phyloP scores from a whole-genome alignment of 2,888 invertebrate genomes.

The Ormyrus pomaceus region DNA sequence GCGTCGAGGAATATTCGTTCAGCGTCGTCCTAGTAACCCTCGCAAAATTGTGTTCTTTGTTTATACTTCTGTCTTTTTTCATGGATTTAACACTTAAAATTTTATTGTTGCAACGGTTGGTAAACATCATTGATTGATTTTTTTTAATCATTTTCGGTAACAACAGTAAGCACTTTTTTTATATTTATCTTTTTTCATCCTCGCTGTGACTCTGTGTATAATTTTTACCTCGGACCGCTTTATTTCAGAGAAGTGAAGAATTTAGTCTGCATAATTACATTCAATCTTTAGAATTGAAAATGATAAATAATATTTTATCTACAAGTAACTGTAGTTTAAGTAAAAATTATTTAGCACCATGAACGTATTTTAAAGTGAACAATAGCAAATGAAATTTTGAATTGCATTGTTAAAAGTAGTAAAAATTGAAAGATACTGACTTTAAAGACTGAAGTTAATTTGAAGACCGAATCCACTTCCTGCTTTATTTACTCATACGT shows the following conservation, averaged over 20 bases:
- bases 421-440: background rate
- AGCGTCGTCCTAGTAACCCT: slow-evolving; percentile 52
- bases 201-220: slow-evolving; percentile 49
- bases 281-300: slow-evolving; percentile 13
- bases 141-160: slow-evolving; percentile 45
- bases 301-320: background rate
- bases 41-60: slow-evolving; percentile 27
- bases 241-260: slow-evolving; percentile 25
- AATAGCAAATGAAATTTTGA: slow-evolving; percentile 15
- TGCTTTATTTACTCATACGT: slow-evolving; percentile 39
- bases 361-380: background rate
- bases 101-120: slow-evolving; percentile 50
- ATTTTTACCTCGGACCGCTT: slow-evolving; percentile 43
- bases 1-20: slow-evolving; percentile 64
- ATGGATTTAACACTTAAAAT: slow-evolving; percentile 51
- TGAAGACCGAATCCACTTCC: slow-evolving; percentile 41
- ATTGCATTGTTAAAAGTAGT: background rate
- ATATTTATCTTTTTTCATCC: slow-evolving; percentile 26
- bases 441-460: slow-evolving; percentile 33
- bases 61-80: slow-evolving; percentile 28
- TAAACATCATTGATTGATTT: slow-evolving; percentile 52
- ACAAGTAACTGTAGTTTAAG: background rate
- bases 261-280: slow-evolving; percentile 44
- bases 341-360: background rate
- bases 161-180: slow-evolving; percentile 45